Evolutionary conservation across 2,113 vertebrate genomes (phyloP), one percentile per base, ranked within the genome.

Genomic region (Upupa epops): DNA sequence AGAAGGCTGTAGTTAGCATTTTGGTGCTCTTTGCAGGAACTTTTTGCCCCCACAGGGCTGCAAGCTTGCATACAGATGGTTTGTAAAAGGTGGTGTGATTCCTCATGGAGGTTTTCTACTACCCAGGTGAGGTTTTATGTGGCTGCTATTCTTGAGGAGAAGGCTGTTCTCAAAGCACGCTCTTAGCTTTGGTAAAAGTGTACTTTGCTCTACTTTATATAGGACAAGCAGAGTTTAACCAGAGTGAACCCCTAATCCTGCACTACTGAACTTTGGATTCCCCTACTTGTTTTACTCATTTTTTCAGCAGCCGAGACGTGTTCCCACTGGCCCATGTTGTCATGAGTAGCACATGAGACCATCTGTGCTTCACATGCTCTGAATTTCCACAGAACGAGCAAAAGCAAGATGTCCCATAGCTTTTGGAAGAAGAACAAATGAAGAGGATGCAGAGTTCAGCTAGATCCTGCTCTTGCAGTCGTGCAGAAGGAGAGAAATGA

Each of bases 31-130:
- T 82, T 42, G 26, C 22, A 21, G 68, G 81, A 73, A 52, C 22
- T 8, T 26, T 68, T 68, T 72, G 37, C 10, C 49, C 28, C 42
- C 22, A 5, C 2, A 3, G 52, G 32, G 56, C 34, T 36, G 7
- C 0, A 0, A 60, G 8, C 61, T 24, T 31, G 14, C 49, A 28
- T 70, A 36, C 32, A n/a, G 64, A 40, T 34, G 8, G 3, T 25
- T 84, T 54, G 48, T 45, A 11, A 64, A 82, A 90, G 46, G 9
- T 40, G 51, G 32, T 42, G 8, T 13, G 61, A 11, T 36, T 40
- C 32, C 32, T 70, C 24, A 29, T 73, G 19, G 54, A 86, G 18
- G 20, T 14, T 83, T 80, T 60, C 70, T 48, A 7, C 22, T 29
- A 72, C 64, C 32, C 32, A 26, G 73, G 21, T 58, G 58, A 58